Evolutionary conservation across 2,113 vertebrate genomes (phyloP), one percentile per base, ranked within the genome.

Genomic region (Glareola pratincola): DNA sequence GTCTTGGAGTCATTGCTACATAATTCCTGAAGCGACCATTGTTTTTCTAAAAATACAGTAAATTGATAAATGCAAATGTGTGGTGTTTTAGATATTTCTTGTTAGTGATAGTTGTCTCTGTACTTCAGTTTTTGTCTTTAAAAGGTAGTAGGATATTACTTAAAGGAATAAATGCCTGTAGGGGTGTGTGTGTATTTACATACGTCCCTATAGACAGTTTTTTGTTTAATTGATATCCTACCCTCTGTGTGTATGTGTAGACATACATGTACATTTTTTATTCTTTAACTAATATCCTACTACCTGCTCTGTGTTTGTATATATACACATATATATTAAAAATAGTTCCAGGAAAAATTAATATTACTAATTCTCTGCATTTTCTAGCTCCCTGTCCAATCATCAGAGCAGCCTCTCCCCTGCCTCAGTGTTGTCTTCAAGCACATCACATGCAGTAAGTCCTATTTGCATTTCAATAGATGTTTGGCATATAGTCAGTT

Each of bases 381-480:
- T 92, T 96, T 47, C 78, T 87, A 98, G 97, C 94, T 98, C 96
- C 48, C 96, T 97, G 95, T 96, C 98, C 54, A 97, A 51, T 96
- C 99, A 99, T 96, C 99, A 99, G 97, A 99, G 96, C 97, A 98
- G 97, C 96, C 99, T 99, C 81, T 98, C 99, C 77, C 98, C 99
- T 88, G 97, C 97, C 36, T 99, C 98, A 77, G 98, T 98, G 30
- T 98, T 99, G 73, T 98, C 98, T 78, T 98, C 99, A 88, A 97
- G 96, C 89, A 96, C 98, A 13, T 97, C 99, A 62, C 98, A 98
- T 77, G 97, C 98, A 72, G 99, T 99, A 97, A 99, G 99, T 92
- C 16, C 12, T 60, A 2, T 50, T 54, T 56, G 8, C 6, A 48
- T 67, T 85, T 34, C 29, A 20, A 9, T 17, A 76, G 32, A 14